phyloP scores from a whole-genome alignment of 2,113 vertebrate genomes.

The Chaetodon auriga region DNA sequence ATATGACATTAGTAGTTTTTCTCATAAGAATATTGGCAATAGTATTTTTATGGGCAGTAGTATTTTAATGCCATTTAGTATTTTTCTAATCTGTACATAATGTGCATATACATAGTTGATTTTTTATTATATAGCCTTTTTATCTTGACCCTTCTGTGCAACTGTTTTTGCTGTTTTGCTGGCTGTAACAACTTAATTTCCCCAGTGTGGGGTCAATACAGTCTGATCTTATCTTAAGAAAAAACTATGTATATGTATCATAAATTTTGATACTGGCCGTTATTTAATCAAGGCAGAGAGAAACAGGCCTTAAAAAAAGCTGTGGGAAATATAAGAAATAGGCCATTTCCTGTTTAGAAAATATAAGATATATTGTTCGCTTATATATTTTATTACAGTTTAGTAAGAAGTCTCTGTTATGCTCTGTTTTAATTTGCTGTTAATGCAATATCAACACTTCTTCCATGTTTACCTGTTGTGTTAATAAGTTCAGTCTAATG shows the following conservation, averaged over 20 bases:
- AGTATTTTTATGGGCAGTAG: too few relatives aligned
- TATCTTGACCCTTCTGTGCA: too few relatives aligned
- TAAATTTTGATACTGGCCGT: background rate
- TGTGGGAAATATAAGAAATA: background rate
- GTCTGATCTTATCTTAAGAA: too few relatives aligned
- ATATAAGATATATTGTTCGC: background rate
- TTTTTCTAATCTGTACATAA: too few relatives aligned
- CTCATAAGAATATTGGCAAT: too few relatives aligned
- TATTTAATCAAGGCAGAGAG: background rate
- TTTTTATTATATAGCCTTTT: too few relatives aligned
- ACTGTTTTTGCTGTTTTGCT: too few relatives aligned
- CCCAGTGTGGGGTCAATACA: too few relatives aligned
- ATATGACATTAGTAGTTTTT: too few relatives aligned
- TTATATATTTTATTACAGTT: background rate
- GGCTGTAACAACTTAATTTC: too few relatives aligned
- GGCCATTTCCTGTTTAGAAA: background rate
- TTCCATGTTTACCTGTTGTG: background rate
- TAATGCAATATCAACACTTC: background rate
- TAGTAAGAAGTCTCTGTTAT: background rate
- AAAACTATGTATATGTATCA: background rate
- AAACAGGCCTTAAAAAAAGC: background rate
- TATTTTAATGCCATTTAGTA: too few relatives aligned
- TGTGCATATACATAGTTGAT: too few relatives aligned
- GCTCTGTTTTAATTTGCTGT: background rate
- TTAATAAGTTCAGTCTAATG: background rate